Evolutionary conservation across 2,797 vertebrate genomes (phyloP), one percentile per base, ranked within the genome.

Genomic region (Mallotus villosus): DNA sequence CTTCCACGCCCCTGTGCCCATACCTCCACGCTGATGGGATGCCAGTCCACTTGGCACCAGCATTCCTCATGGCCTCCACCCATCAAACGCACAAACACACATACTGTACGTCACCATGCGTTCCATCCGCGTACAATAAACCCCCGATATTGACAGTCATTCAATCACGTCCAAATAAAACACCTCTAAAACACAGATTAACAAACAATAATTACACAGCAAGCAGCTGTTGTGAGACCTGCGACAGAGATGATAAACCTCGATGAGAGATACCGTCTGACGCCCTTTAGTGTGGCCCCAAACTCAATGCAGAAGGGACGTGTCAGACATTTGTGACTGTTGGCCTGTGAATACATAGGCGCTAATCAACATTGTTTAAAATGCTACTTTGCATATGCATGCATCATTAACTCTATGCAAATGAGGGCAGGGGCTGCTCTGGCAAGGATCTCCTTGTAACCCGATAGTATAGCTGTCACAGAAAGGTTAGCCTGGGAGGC

Each of bases 341-440:
- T 92, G 90, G 87, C 88, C 90, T 91, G 83, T 92, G 90, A 91
- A 93, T 92, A 86, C 91, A 92, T 91, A 91, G 89, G 88, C 90
- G 80, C 90, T 87, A 89, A 92, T 93, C 89, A 93, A 89, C 87
- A 82, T 90, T 92, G 90, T 92, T 93, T 91, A 93, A 90, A 91
- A 92, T 89, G 86, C 89, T 85, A 79, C 91, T 92, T 92, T 92
- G 91, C 91, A 93, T 93, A 92, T 91, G 87, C 90, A 93, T 88
- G 90, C 88, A 84, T 90, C 88, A 92, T 92, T 93, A 92, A 93
- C 92, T 90, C 72, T 81, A 92, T 93, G 91, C 88, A 93, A 92
- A 93, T 92, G 86, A 90, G 82, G 80, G 78, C 59, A 55, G 78
- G 78, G 86, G 81, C 80, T 67, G 80, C 82, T 81, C 82, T 72